Conservation (phyloP, 2,113 vertebrate species). For the Synchiropus splendidus region DNA sequence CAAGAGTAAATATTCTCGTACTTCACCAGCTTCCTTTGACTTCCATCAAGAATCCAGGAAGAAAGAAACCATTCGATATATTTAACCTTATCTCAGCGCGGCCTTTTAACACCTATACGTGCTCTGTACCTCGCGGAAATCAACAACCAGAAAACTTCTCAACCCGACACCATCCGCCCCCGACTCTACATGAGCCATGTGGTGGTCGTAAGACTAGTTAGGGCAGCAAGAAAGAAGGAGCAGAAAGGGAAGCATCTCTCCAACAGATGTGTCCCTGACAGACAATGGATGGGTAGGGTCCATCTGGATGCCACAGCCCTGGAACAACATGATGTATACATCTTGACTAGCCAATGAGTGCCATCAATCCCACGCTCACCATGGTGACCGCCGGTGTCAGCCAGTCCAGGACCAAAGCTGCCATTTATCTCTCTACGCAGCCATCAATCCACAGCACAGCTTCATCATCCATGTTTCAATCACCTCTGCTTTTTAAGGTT, state of each 20-base stretch:
- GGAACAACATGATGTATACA: slow-evolving; percentile 97
- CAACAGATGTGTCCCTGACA: slow-evolving; percentile 98
- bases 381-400: slow-evolving; percentile 81
- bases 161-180: no score
- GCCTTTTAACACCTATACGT: no score
- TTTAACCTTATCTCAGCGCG: no score
- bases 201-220: slow-evolving; percentile 28
- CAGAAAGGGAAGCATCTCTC: slow-evolving; percentile 51
- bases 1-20: neutral
- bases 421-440: neutral
- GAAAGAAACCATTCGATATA: slow-evolving; percentile 6
- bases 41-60: no score
- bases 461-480: no score
- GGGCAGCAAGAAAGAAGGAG: slow-evolving; percentile 22
- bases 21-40: slow-evolving; percentile 3
- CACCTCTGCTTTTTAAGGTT: neutral
- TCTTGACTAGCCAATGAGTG: slow-evolving; percentile 87
- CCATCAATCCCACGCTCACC: slow-evolving; percentile 82
- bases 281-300: slow-evolving; percentile 92
- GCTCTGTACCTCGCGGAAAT: no score
- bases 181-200: no score
- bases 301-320: slow-evolving; percentile 90
- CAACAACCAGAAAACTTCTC: no score
- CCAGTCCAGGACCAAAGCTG: slow-evolving; percentile 25
- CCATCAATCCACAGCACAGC: neutral